phyloP scores from a whole-genome alignment of 1,140 invertebrate genomes.

The Rhyacophila brunnea region DNA sequence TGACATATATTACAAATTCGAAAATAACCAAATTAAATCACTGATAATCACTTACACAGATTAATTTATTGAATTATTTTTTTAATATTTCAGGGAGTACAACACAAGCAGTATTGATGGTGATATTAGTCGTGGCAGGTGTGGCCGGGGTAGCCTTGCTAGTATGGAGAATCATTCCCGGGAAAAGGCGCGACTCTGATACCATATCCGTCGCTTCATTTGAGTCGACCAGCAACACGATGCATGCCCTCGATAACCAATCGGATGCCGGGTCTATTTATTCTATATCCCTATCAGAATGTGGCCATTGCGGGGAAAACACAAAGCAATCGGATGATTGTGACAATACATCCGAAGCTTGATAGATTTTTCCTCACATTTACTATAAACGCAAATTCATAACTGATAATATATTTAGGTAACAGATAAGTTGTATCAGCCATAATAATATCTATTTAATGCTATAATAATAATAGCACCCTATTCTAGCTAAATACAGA shows the following conservation, averaged over 20 bases:
- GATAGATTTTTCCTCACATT: slow-evolving; percentile 10
- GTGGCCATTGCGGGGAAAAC: slow-evolving; percentile 41
- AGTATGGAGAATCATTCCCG: slow-evolving; percentile 53
- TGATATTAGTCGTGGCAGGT: slow-evolving; percentile 50
- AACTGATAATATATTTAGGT: too few species aligned
- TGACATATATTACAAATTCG: too few species aligned
- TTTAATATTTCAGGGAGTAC: slow-evolving; percentile 26
- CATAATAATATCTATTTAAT: too few species aligned
- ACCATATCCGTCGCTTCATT: slow-evolving; percentile 30
- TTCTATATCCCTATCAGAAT: slow-evolving; percentile 52
- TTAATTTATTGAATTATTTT: background rate
- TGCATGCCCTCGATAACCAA: slow-evolving; percentile 23
- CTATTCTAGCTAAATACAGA: too few species aligned
- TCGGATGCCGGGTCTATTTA: slow-evolving; percentile 51
- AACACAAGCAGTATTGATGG: slow-evolving; percentile 40
- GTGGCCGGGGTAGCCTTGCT: slow-evolving; percentile 49
- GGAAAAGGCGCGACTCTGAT: slow-evolving; percentile 44
- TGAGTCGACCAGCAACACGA: slow-evolving; percentile 22
- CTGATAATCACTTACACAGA: too few species aligned
- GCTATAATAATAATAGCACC: too few species aligned
- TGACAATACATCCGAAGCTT: slow-evolving; percentile 53
- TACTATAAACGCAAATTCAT: too few species aligned
- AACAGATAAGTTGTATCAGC: too few species aligned
- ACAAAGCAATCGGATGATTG: slow-evolving; percentile 43
- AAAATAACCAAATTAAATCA: too few species aligned